Evolutionary conservation across 2,797 vertebrate species (phyloP).

Genomic region (Falco berigora): DNA sequence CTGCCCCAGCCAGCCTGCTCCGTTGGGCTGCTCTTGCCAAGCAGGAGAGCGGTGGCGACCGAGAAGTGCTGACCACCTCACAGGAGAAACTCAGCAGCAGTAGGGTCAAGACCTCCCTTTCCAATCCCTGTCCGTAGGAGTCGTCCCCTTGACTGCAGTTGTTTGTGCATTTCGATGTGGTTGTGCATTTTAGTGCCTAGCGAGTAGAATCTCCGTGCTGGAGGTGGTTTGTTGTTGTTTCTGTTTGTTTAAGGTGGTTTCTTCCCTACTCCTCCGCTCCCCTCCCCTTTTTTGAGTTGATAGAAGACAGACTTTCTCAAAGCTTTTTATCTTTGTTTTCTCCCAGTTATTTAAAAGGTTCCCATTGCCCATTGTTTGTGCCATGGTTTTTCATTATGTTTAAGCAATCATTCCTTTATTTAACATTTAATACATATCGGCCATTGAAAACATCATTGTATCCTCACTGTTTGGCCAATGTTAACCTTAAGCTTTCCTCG

Average conservation of each 20-base stretch:
- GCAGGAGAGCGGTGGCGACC: background rate
- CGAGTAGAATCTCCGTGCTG: background rate
- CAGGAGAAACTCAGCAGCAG: background rate
- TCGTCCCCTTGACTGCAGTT: background rate
- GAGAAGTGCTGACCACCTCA: background rate
- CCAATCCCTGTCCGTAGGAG: background rate
- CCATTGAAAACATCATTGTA: conserved; percentile 48
- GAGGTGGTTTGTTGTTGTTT: conserved; percentile 38
- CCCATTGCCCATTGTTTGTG: conserved; percentile 65
- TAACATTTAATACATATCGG: conserved; percentile 63
- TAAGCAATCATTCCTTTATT: conserved; percentile 69
- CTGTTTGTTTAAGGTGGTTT: conserved; percentile 36
- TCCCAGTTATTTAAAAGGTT: conserved; percentile 40
- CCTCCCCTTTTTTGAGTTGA: background rate
- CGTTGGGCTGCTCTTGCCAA: background rate
- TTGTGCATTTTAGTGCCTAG: conserved; percentile 35
- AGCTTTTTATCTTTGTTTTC: conserved; percentile 41
- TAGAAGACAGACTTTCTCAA: background rate
- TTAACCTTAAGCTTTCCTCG: conserved; percentile 48
- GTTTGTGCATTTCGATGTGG: conserved; percentile 35
- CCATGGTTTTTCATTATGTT: conserved; percentile 66
- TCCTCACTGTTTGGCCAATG: conserved; percentile 69
- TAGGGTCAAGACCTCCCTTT: background rate
- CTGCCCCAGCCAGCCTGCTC: background rate
- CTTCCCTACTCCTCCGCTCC: background rate